Evolutionary conservation across 2,797 vertebrate genomes (phyloP).

Genomic region (Calcarius lapponicus): DNA sequence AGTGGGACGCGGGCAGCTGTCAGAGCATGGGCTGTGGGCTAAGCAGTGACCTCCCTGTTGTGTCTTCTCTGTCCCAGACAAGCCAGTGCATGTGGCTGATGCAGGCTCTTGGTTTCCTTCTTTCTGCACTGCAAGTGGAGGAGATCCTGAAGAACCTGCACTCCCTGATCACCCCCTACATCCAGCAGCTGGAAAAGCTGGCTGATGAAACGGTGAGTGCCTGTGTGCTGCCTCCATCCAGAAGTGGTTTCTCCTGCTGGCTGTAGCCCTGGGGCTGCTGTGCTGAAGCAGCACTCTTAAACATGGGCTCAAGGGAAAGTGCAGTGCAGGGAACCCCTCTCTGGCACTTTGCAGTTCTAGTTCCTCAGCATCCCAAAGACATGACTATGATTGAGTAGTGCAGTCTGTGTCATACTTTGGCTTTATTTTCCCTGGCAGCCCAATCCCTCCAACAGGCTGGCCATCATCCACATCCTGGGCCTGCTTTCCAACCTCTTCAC

Average conservation of each 20-base stretch:
- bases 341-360: not conserved
- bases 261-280: not conserved
- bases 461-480: constrained; percentile 97
- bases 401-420: not conserved
- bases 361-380: not conserved
- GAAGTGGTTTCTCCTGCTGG: not conserved
- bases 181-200: constrained; percentile 98
- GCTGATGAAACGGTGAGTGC: constrained; percentile 91
- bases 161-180: constrained; percentile 96
- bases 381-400: not conserved
- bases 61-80: constrained; percentile 78
- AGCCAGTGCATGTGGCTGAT: constrained; percentile 99
- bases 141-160: constrained; percentile 98
- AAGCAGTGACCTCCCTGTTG: constrained; percentile 26
- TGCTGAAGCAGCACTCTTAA: not conserved
- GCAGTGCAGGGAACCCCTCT: not conserved
- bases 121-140: constrained; percentile 95
- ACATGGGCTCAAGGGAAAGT: not conserved
- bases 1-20: not conserved
- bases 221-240: not conserved
- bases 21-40: not conserved
- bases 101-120: constrained; percentile 97
- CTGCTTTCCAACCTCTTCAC: constrained; percentile 98
- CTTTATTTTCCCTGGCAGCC: constrained; percentile 81
- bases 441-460: constrained; percentile 97